Evolutionary conservation across 2,113 vertebrate species (phyloP).

Genomic region (Perca flavescens): DNA sequence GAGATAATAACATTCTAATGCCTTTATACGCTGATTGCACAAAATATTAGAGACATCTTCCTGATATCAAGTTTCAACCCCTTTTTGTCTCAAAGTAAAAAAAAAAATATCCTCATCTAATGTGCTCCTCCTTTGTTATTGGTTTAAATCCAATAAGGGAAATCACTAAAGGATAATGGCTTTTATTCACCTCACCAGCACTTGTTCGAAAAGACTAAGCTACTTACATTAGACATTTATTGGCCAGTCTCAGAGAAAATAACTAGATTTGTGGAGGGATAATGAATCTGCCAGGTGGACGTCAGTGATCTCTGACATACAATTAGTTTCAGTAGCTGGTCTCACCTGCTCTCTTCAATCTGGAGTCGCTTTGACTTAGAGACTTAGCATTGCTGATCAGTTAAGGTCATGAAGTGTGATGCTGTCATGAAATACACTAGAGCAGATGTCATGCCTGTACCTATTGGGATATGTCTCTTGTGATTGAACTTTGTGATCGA

Average conservation of each 20-base stretch:
- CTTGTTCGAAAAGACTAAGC: constrained; percentile 40
- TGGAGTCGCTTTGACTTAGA: constrained; percentile 17
- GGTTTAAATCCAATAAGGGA: constrained; percentile 41
- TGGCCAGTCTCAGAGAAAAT: constrained; percentile 40
- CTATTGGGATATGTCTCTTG: not conserved
- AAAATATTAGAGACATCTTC: constrained; percentile 8
- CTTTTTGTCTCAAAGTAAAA: constrained; percentile 14
- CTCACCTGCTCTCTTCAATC: constrained; percentile 50
- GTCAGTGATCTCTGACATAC: constrained; percentile 47
- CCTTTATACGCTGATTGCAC: constrained; percentile 17
- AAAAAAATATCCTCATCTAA: constrained; percentile 30
- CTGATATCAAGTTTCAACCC: constrained; percentile 28
- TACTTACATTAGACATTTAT: constrained; percentile 35
- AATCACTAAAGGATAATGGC: constrained; percentile 41
- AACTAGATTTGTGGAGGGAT: constrained; percentile 28
- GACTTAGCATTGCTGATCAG: not conserved
- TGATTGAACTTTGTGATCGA: not conserved
- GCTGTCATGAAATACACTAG: constrained; percentile 26
- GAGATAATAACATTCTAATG: constrained; percentile 28
- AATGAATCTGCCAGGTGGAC: constrained; percentile 51
- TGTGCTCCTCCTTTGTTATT: constrained; percentile 15
- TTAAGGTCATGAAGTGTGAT: constrained; percentile 45
- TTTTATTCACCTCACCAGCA: constrained; percentile 40
- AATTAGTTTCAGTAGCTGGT: constrained; percentile 47
- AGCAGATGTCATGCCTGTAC: constrained; percentile 18